Evolutionary conservation across 2,888 invertebrate genomes (phyloP), one percentile per base, ranked within the genome.

Genomic region (Molorchus minor): DNA sequence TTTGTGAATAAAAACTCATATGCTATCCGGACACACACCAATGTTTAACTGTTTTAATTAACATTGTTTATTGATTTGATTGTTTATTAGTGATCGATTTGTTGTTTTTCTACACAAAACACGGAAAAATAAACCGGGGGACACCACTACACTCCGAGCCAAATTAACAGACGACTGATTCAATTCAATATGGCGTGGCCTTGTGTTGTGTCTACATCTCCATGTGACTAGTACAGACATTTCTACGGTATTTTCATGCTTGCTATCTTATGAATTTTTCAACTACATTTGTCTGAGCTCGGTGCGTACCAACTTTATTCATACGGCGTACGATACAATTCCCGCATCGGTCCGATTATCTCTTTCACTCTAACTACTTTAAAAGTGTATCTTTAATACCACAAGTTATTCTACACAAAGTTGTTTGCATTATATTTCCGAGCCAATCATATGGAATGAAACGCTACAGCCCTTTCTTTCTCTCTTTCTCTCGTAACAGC

Each of bases 101-200:
- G 43, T 46, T 54, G 57, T 62, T 57, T 59, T 63, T 58, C 58
- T 57, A 49, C 53, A 52, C 56, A 69, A 75, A 74, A 74, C 70
- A 67, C 71, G 71, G 71, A 75, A 76, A 75, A 77, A 73, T 68
- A 63, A 70, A 70, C 74, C 71, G 72, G 72, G 72, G 52, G 66
- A 67, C 62, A 70, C 66, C 70, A 77, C 75, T 75, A 77, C 75
- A 75, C 81, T 79, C 79, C 81, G 79, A 77, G 79, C 82, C 81
- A 81, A 83, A 84, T 83, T 83, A 83, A 84, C 82, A 83, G 77
- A 79, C 79, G 77, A 83, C 83, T 83, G 84, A 83, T 84, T 83
- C 84, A 83, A 84, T 81, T 81, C 82, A 82, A 82, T 83, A 85
- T 85, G 84, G 84, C 83, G 82, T 79, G 83, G 81, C 82, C 83